Percentiles rank a stretch among this genome's conserved stretches.
These are phyloP conservation scores for Patella vulgata DNA, from an alignment of 1,140 invertebrate species.

Conservation along the genomic window DNA sequence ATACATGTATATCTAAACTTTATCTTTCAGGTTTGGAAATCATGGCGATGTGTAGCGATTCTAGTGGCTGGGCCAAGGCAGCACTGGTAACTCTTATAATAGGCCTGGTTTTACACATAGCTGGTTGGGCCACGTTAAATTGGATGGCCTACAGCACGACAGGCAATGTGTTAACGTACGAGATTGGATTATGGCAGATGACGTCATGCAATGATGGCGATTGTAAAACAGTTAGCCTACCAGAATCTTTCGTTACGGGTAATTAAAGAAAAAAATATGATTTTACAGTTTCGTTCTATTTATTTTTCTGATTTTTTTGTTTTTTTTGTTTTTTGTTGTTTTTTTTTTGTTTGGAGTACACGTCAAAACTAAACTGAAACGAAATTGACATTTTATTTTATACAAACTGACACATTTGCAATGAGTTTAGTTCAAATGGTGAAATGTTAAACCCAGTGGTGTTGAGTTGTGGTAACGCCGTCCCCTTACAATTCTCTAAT, in stretches of 20 bases:
- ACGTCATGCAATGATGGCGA: constrained; percentile 11
- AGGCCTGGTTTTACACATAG: constrained; percentile 22
- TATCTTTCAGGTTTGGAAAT: too few relatives aligned
- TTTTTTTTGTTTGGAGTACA: too few relatives aligned
- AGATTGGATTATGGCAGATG: constrained; percentile 26
- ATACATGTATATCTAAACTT: too few relatives aligned
- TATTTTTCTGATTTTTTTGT: too few relatives aligned
- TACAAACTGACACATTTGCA: too few relatives aligned
- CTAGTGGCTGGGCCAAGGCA: constrained; percentile 29
- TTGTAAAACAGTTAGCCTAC: constrained; percentile 9
- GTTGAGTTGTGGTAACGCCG: too few relatives aligned
- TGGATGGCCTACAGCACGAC: constrained; percentile 29
- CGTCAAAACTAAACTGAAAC: too few relatives aligned
- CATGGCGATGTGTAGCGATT: constrained; percentile 19
- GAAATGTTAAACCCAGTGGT: too few relatives aligned
- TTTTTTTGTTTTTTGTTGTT: too few relatives aligned
- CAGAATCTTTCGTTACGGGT: constrained; percentile 22
- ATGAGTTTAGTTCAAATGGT: too few relatives aligned
- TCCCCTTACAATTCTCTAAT: too few relatives aligned
- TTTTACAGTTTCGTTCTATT: neutral
- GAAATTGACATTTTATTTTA: too few relatives aligned
- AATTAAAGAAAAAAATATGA: neutral
- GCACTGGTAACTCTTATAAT: constrained; percentile 22
- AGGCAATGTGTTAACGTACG: constrained; percentile 4
- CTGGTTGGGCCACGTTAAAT: constrained; percentile 26